A percentile compares a stretch with the other conserved stretches of the same genome.
phyloP scores from a whole-genome alignment of 92 coral and sea anemone species.

The Epizoanthus stellaris region DNA sequence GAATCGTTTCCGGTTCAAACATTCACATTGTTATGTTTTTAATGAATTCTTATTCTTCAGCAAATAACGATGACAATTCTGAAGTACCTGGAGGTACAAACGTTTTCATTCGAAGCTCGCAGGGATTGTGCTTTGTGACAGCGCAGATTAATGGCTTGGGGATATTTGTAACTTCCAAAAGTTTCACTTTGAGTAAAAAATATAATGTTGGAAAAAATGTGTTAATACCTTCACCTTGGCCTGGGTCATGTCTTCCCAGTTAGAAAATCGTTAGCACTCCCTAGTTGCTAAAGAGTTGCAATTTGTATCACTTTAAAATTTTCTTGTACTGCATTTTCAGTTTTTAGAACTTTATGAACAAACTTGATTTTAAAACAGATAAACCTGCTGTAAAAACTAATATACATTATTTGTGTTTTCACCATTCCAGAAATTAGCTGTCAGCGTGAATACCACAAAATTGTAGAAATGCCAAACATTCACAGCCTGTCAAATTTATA shows the following conservation, averaged over 20 bases:
- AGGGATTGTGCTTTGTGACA: background rate
- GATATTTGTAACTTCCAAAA: background rate
- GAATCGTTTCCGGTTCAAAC: constrained; percentile 18
- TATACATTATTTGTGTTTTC: no score
- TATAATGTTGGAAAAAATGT: no score
- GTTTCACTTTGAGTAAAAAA: no score
- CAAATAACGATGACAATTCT: constrained; percentile 13
- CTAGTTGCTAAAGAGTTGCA: background rate
- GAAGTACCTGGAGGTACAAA: constrained; percentile 21
- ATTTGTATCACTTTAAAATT: background rate
- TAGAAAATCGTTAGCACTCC: constrained; percentile 7
- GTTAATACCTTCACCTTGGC: background rate
- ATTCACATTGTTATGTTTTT: background rate
- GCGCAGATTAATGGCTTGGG: background rate
- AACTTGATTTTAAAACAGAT: no score
- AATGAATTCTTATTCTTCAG: background rate
- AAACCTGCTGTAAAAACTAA: no score
- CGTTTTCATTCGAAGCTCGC: background rate
- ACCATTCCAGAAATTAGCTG: no score
- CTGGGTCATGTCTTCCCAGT: background rate
- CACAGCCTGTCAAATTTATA: no score
- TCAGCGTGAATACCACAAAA: no score
- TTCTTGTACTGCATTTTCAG: background rate
- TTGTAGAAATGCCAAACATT: no score
- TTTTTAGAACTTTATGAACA: background rate